Evolutionary conservation across 2,888 invertebrate genomes (phyloP).

Genomic region (Aphodius granarius): DNA sequence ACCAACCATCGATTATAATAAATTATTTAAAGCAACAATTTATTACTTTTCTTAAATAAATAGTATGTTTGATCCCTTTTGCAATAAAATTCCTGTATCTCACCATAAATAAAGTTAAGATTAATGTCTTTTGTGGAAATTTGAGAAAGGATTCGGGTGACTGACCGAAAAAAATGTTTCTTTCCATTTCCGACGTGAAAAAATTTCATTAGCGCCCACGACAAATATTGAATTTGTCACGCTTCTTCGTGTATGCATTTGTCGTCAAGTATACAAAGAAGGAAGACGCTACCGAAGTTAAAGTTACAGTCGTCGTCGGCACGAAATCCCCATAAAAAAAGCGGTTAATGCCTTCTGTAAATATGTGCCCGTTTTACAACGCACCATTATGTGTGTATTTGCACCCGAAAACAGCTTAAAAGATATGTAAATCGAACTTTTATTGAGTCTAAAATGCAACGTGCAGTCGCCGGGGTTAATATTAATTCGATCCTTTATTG

Average conservation of each 20-base stretch:
- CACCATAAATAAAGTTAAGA: too few species aligned
- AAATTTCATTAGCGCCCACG: constrained; percentile 3
- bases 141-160: too few species aligned
- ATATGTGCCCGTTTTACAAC: constrained; percentile 22
- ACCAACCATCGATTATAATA: too few species aligned
- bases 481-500: not conserved
- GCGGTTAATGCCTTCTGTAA: constrained; percentile 25
- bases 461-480: not conserved
- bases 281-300: not conserved
- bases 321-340: constrained; percentile 24
- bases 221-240: constrained; percentile 5
- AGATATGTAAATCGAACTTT: constrained; percentile 26
- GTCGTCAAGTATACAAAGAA: not conserved
- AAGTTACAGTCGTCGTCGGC: constrained; percentile 3
- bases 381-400: constrained; percentile 26
- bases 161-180: too few species aligned
- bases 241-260: not conserved
- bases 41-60: too few species aligned
- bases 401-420: constrained; percentile 25
- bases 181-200: not conserved
- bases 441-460: constrained; percentile 1
- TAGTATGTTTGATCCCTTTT: too few species aligned
- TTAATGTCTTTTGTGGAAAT: too few species aligned
- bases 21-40: too few species aligned
- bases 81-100: too few species aligned